These are phyloP conservation scores for Tragopan temminckii DNA, from an alignment of 2,797 vertebrate genomes.

Conservation along the genomic window DNA sequence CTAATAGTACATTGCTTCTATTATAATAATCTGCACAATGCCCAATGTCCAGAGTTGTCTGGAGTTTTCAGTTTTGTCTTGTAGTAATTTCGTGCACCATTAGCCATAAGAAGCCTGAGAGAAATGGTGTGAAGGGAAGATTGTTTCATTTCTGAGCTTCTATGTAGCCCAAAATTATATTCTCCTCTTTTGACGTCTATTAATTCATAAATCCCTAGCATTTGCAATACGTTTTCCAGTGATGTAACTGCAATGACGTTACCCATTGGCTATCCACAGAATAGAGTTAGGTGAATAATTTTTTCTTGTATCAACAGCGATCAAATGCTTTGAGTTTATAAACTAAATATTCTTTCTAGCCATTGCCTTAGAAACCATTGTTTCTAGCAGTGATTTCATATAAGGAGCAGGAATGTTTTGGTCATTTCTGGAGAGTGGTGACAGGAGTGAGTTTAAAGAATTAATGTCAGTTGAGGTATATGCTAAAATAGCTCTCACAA, in stretches of 20 bases:
- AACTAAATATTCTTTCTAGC: background rate
- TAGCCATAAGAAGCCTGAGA: background rate
- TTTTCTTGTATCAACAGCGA: background rate
- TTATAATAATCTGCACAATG: too few species aligned
- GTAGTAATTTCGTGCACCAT: slow-evolving; percentile 1
- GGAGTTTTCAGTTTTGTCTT: background rate
- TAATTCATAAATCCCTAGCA: background rate
- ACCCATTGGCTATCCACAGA: background rate
- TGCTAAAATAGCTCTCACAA: background rate
- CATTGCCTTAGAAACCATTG: background rate
- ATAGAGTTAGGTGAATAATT: background rate
- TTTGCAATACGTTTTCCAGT: background rate
- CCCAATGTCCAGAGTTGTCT: background rate
- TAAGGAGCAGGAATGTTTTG: background rate
- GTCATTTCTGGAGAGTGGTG: background rate
- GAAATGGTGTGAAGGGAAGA: slow-evolving; percentile 14
- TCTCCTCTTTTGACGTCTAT: background rate
- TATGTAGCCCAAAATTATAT: background rate
- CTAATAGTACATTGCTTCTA: background rate
- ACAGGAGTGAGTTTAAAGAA: background rate
- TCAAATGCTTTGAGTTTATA: background rate
- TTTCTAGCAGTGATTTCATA: background rate
- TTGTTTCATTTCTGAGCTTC: slow-evolving; percentile 17
- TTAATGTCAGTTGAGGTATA: background rate
- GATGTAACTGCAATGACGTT: background rate